Base-by-base conservation (phyloP, 1,140 invertebrate species). In the Goniozus legneri region DNA sequence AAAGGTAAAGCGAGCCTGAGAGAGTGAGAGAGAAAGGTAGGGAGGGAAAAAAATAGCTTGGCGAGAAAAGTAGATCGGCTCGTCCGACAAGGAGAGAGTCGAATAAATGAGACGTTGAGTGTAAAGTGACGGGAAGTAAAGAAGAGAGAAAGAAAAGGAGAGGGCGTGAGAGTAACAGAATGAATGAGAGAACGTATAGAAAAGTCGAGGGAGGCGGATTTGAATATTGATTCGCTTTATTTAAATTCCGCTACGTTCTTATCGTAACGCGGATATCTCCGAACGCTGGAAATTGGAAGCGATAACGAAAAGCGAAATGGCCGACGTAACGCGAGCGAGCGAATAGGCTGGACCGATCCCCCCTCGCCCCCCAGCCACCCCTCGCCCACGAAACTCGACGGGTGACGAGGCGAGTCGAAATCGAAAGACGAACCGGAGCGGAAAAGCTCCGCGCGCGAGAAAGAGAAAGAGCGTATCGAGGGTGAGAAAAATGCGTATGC, bases 201-300 rank as follows among this genome's bases (percentile, higher is more conserved):
- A 20, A 21, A 38, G 12, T 46, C 21, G 51, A 33, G 44, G 44
- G 47, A 37, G 48, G 34, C 50, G 60, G 62, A 72, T 72, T 73
- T 71, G 64, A 73, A 73, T 73, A 73, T 73, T 73, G 69, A 73
- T 73, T 73, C 69, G 69, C 60, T 65, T 73, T 70, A 73, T 73
- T 73, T 71, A 68, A 73, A 73, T 73, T 73, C 64, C 38, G 42
- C 42, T n/a, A 37, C 48, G 50, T 30, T 21, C 68, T 69, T 73
- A 73, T 73, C 70, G 61, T 48, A 48, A 54, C 45, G 34, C 57
- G 62, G 64, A 73, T 71, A 73, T 73, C 68, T 73, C 61, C 56
- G 59, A n/a, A 50, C 62, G 62, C 61, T 49, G 67, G 60, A 73
- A n/a, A 73, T 73, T 73, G 70, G 68, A 70, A 65, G 63, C 65